phyloP scores from a whole-genome alignment of 37 sponge, comb jelly and placozoan species.

The Halichondria panicea region DNA sequence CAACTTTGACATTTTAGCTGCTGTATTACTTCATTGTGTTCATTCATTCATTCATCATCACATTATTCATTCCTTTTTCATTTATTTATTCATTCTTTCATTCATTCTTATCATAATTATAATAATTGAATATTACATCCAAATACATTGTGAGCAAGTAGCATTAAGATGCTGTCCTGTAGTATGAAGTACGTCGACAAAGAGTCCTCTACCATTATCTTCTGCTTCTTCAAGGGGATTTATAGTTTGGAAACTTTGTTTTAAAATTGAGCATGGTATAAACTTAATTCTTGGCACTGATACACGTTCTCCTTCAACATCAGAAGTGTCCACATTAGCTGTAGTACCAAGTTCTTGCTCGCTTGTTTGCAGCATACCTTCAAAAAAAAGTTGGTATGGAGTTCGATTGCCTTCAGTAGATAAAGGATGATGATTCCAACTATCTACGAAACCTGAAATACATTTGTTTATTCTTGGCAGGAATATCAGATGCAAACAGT shows the following conservation, averaged over 20 bases:
- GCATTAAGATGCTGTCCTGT: neutral
- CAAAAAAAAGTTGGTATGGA: neutral
- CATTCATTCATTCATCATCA: too few species aligned
- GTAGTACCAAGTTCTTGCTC: neutral
- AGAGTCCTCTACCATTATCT: neutral
- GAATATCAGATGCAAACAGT: slow-evolving; percentile 20
- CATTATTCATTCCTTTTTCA: too few species aligned
- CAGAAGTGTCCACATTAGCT: neutral
- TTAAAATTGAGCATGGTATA: neutral
- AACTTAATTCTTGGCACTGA: neutral
- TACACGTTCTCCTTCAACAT: neutral
- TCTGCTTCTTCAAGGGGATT: neutral
- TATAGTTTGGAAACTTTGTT: neutral
- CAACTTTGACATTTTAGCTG: too few species aligned
- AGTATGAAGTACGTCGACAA: neutral
- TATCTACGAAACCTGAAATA: slow-evolving; percentile 6
- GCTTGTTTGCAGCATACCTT: neutral
- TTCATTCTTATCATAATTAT: too few species aligned
- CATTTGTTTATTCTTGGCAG: slow-evolving; percentile 15
- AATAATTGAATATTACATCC: too few species aligned
- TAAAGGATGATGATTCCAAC: slow-evolving; percentile 36
- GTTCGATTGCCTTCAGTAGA: slow-evolving; percentile 8
- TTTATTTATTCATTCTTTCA: too few species aligned
- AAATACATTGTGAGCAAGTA: too few species aligned
- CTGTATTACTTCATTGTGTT: too few species aligned